Evolutionary conservation across 1,140 invertebrate species (phyloP), one percentile per base, ranked within the genome.

Genomic region (Lerema accius): DNA sequence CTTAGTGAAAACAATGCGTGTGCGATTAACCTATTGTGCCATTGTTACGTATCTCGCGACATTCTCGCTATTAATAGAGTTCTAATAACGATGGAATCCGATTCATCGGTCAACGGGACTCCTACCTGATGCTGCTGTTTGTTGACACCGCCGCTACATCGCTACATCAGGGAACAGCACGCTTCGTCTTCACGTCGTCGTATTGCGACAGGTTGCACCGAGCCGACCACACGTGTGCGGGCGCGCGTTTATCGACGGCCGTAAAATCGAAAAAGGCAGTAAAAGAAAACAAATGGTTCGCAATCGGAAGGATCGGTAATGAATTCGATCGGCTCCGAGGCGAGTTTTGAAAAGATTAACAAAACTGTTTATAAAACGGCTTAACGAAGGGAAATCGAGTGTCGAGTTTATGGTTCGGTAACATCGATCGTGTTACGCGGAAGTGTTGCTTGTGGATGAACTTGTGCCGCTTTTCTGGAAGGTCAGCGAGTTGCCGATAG

Each of bases 121-220:
- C 23, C 0, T 49, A 32, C 40, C 15, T 43, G 42, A 50, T 50
- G 45, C 35, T 64, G 58, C 59, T 65, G 67, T 66, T 70, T 71
- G 71, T 76, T 71, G 51, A 56, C 39, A 37, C 37, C 26, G 19
- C 19, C n/a, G n/a, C n/a, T n/a, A n/a, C n/a, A n/a, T n/a, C n/a
- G n/a, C n/a, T n/a, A 23, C 19, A 23, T 5, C 19, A 23, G 5
- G 19, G 19, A 23, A 5, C n/a, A 5, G 19, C 19, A 23, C 19
- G 35, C 40, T 59, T 46, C 49, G 46, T 16, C 63, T 55, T 51
- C 64, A 46, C 46, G 55, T 58, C 48, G 71, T 66, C 51, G 63
- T 77, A 77, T 76, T 78, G 67, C 67, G 73, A 69, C 62, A 67
- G 55, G 67, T 64, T 71, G 73, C 71, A 74, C 62, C 71, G 78